Evolutionary conservation across 1,140 invertebrate species (phyloP).

Genomic region (Megalopta genalis): DNA sequence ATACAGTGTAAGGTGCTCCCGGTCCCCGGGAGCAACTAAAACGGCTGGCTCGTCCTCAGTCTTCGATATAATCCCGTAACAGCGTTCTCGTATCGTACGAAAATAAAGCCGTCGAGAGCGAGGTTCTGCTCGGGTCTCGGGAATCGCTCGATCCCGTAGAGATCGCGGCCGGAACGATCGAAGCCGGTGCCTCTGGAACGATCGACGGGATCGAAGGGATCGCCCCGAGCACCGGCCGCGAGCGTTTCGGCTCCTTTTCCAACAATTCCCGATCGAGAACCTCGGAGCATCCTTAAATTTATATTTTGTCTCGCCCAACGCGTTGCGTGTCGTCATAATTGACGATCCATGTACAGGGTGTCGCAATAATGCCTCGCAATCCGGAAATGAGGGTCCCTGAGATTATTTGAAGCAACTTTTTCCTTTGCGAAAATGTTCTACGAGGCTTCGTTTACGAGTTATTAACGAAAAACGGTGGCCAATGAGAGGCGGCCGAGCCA

Average conservation of each 20-base stretch:
- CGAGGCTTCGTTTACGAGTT: no score
- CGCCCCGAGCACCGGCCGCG: constrained; percentile 24
- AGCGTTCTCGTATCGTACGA: constrained; percentile 46
- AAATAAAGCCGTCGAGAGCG: constrained; percentile 56
- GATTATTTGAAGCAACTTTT: no score
- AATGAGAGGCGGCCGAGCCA: no score
- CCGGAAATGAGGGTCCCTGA: no score
- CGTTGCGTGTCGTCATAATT: constrained; percentile 14
- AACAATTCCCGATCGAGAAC: constrained; percentile 40
- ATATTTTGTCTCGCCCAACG: constrained; percentile 53
- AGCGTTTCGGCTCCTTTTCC: constrained; percentile 25
- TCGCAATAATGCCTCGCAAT: no score
- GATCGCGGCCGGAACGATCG: constrained; percentile 21
- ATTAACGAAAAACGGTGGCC: no score
- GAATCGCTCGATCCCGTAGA: constrained; percentile 51
- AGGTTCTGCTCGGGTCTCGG: constrained; percentile 50
- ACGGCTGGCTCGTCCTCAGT: constrained; percentile 48
- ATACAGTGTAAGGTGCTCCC: no score
- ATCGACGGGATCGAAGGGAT: no score
- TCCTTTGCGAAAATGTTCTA: no score
- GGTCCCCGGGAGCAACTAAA: constrained; percentile 5
- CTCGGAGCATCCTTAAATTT: constrained; percentile 59
- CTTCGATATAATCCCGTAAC: constrained; percentile 49
- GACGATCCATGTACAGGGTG: no score
- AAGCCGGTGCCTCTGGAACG: not conserved